A percentile compares a stretch with the other conserved stretches of the same genome.
phyloP scores from a whole-genome alignment of 2,888 invertebrate species.

The Acanthacorydalis orientalis region DNA sequence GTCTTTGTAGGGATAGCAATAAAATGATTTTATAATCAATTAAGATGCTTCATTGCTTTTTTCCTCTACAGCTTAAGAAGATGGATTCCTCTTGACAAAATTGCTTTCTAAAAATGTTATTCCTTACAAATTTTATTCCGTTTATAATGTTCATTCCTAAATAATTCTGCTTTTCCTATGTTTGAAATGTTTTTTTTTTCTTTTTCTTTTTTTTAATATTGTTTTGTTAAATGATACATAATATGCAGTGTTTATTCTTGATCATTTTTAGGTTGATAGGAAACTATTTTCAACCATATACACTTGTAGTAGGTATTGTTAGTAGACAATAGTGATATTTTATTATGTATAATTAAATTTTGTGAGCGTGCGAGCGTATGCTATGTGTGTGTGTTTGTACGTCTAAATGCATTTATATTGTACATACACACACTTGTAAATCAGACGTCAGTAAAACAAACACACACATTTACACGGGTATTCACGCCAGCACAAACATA shows the following conservation, averaged over 20 bases:
- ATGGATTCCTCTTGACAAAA: slow-evolving; percentile 19
- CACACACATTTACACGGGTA: too few relatives aligned
- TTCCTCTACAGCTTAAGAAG: slow-evolving; percentile 42
- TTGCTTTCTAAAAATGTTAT: neutral
- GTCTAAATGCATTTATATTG: too few relatives aligned
- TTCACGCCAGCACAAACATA: too few relatives aligned
- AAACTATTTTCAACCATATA: too few relatives aligned
- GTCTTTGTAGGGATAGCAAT: neutral
- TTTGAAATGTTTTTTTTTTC: slow-evolving; percentile 11
- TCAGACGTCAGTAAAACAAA: too few relatives aligned
- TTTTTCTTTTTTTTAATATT: slow-evolving; percentile 12
- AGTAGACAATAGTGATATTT: too few relatives aligned
- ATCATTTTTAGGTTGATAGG: too few relatives aligned
- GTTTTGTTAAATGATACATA: slow-evolving; percentile 4
- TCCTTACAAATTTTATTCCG: slow-evolving; percentile 25
- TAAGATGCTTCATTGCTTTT: slow-evolving; percentile 13
- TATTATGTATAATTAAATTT: too few relatives aligned
- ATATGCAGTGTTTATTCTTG: slow-evolving; percentile 7
- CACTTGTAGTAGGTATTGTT: too few relatives aligned
- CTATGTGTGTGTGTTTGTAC: too few relatives aligned
- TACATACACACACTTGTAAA: too few relatives aligned
- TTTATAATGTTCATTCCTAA: slow-evolving; percentile 20
- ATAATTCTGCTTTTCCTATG: slow-evolving; percentile 10
- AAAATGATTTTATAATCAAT: neutral
- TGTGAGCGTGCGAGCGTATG: too few relatives aligned